Base-by-base conservation (phyloP, 2,888 invertebrate genomes). In the Steinernema scapterisci region DNA sequence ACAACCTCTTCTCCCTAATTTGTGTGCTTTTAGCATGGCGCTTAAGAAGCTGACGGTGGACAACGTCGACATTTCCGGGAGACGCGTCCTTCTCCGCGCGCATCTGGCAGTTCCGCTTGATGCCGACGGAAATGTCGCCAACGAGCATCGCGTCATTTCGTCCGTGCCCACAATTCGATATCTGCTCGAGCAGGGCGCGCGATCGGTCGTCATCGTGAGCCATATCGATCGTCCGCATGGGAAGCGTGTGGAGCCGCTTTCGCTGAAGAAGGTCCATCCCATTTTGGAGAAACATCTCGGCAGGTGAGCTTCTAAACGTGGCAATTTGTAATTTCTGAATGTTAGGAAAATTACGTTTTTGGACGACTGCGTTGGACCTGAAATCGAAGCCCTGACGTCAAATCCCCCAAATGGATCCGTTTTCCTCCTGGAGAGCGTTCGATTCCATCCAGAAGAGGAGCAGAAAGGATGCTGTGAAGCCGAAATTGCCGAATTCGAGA, bases 141-240 rank as follows among this genome's bases (percentile, higher is more conserved):
- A 97, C 88, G 97, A 94, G 87, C 97, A 99, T 89, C 92, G 90
- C 88, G 85, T 86, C 54, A 79, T 79, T 5, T 83, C 86, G 25
- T 85, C 86, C 31, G 43, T 86, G 3, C 85, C 86, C 31, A 84
- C 86, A 45, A 84, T 86, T 71, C 77, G 86, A 89, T 93, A 96
- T 91, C 96, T 95, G 0, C 89, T 99, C 79, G 93, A 94, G 0
- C 93, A 96, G 83, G 93, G 94, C 79, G 97, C 97, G 0, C 96
- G 96, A 77, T 94, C 94, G 5, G 93, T 99, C 45, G 95, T 99
- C 25, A 91, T 99, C 77, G 95, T 96, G 94, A 97, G 97, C 44
- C 99, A 99, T 89, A 91, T 99, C 88, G 99, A 99, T 43, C 92
- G 99, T 76, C 99, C 99, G 9, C 96, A 99, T 90, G 99, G 99